phyloP scores from a whole-genome alignment of 2,888 invertebrate genomes.

The Hydraecia micacea region DNA sequence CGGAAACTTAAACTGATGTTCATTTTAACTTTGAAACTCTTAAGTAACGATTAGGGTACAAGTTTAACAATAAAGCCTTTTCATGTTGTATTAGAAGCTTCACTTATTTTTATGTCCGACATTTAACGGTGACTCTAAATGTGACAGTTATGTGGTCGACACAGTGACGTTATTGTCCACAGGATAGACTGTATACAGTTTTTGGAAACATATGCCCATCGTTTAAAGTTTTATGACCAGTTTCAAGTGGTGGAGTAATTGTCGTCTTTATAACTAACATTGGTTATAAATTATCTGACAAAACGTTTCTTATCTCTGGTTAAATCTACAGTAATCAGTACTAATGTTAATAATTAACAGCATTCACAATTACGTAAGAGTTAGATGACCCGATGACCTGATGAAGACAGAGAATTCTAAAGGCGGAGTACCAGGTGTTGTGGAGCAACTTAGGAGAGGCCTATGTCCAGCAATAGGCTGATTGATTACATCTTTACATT shows the following conservation, averaged over 20 bases:
- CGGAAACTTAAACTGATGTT: constrained; percentile 56
- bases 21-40: constrained; percentile 46
- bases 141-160: constrained; percentile 51
- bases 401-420: neutral
- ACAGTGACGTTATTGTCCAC: constrained; percentile 54
- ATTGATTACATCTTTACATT: constrained; percentile 10
- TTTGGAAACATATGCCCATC: constrained; percentile 43
- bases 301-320: neutral
- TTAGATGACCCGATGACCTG: constrained; percentile 15
- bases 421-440: neutral
- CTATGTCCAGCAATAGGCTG: neutral
- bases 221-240: constrained; percentile 46
- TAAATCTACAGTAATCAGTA: neutral
- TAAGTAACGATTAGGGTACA: constrained; percentile 48
- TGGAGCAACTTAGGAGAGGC: neutral
- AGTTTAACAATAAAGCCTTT: constrained; percentile 65
- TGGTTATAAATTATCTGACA: constrained; percentile 9
- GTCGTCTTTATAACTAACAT: neutral
- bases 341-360: constrained; percentile 2
- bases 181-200: constrained; percentile 22
- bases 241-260: constrained; percentile 47
- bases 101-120: constrained; percentile 64
- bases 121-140: constrained; percentile 59
- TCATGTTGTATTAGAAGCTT: constrained; percentile 65
- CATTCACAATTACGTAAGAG: constrained; percentile 6